phyloP scores from a whole-genome alignment of 2,113 vertebrate genomes.

The Phaethon lepturus region DNA sequence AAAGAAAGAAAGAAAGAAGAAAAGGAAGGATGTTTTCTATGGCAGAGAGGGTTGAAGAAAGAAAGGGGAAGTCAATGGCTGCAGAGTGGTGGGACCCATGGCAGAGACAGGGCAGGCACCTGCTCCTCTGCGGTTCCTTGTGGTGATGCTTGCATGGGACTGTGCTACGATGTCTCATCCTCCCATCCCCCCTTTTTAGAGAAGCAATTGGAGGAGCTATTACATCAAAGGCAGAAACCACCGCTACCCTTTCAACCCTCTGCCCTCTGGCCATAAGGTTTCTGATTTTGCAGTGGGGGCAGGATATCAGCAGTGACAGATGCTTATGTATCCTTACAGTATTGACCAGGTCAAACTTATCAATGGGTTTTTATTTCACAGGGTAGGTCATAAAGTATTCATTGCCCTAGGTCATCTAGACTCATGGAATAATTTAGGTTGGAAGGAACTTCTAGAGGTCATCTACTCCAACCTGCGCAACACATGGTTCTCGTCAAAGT shows the following conservation, averaged over 20 bases:
- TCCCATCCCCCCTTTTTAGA: not conserved
- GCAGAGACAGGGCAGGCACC: not conserved
- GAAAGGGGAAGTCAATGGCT: not conserved
- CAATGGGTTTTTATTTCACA: constrained; percentile 66
- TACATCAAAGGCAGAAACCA: not conserved
- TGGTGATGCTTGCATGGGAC: not conserved
- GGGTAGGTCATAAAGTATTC: constrained; percentile 63
- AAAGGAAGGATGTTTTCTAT: not conserved
- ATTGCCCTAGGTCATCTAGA: constrained; percentile 58
- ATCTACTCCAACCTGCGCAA: not conserved
- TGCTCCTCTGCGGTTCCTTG: not conserved
- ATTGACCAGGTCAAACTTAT: constrained; percentile 73
- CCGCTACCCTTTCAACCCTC: constrained; percentile 13
- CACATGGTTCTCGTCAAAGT: not conserved
- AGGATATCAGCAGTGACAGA: constrained; percentile 58
- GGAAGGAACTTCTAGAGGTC: constrained; percentile 64
- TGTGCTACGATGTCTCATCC: not conserved
- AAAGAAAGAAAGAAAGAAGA: not conserved
- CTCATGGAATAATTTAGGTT: constrained; percentile 64
- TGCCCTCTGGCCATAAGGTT: not conserved
- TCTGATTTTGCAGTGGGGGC: constrained; percentile 38
- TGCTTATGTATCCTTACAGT: not conserved
- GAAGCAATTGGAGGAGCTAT: not conserved
- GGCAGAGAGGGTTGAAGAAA: not conserved
- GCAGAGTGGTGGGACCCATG: not conserved